Conservation (phyloP, 30 jellyfish, hydroid and myxozoan genomes). For the Pseudorhiza aurosa region DNA sequence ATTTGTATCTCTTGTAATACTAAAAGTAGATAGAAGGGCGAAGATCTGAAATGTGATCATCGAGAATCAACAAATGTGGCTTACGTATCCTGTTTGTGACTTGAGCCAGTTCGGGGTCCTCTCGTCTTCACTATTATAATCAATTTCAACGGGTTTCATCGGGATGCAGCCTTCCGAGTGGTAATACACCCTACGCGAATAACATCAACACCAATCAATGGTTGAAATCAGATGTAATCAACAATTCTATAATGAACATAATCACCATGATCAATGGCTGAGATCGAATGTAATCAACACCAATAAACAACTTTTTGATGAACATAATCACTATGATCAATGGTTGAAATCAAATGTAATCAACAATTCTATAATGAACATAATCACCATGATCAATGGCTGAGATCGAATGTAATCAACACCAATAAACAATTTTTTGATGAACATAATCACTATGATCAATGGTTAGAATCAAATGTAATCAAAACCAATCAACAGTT, state of each 20-base stretch:
- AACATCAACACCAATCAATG: not conserved
- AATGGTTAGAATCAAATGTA: not conserved
- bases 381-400: too few species aligned
- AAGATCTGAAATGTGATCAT: too few species aligned
- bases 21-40: too few species aligned
- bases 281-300: too few species aligned
- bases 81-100: slow-evolving; percentile 77
- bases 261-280: too few species aligned
- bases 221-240: not conserved
- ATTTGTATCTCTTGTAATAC: too few species aligned
- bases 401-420: too few species aligned
- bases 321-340: too few species aligned
- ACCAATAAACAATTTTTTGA: too few species aligned
- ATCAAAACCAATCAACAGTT: not conserved
- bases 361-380: not conserved
- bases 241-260: not conserved
- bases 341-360: not conserved
- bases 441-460: too few species aligned
- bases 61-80: slow-evolving; percentile 17
- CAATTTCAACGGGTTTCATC: slow-evolving; percentile 73
- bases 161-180: slow-evolving; percentile 70
- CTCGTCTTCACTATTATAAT: slow-evolving; percentile 85
- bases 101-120: slow-evolving; percentile 89
- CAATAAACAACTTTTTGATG: too few species aligned
- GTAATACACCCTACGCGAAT: slow-evolving; percentile 56